Evolutionary conservation across 2,888 invertebrate species (phyloP).

Genomic region (Macaria notata): DNA sequence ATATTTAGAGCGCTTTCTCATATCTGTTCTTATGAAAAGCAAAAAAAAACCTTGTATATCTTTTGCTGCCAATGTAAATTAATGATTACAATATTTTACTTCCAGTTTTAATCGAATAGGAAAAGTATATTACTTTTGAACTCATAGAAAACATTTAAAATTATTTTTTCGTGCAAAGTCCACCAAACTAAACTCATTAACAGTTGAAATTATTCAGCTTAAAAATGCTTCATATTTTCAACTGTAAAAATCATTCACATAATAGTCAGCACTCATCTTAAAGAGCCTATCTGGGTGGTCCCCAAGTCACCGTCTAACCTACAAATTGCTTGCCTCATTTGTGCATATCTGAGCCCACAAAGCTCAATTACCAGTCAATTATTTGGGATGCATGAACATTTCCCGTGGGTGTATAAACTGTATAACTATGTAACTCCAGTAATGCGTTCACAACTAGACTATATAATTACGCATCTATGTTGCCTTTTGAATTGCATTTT

Average conservation of each 20-base stretch:
- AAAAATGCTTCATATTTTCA: not conserved
- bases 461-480: slow-evolving; percentile 51
- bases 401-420: slow-evolving; percentile 48
- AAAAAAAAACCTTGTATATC: no score
- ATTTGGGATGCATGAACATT: slow-evolving; percentile 51
- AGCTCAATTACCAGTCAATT: slow-evolving; percentile 66
- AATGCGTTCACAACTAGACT: slow-evolving; percentile 43
- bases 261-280: slow-evolving; percentile 31
- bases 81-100: no score
- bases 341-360: slow-evolving; percentile 50
- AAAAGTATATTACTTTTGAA: no score
- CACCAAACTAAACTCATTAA: no score
- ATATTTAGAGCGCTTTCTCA: no score
- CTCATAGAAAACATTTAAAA: no score
- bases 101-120: no score
- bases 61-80: no score
- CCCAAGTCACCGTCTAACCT: slow-evolving; percentile 46
- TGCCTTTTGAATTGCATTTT: slow-evolving; percentile 50
- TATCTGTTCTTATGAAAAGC: no score
- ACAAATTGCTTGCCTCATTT: slow-evolving; percentile 59
- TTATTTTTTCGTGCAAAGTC: no score
- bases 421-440: slow-evolving; percentile 25
- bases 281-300: slow-evolving; percentile 56
- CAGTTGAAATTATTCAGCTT: no score
- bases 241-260: not conserved